phyloP scores from a whole-genome alignment of 1,140 invertebrate genomes.

The Bombus polaris region DNA sequence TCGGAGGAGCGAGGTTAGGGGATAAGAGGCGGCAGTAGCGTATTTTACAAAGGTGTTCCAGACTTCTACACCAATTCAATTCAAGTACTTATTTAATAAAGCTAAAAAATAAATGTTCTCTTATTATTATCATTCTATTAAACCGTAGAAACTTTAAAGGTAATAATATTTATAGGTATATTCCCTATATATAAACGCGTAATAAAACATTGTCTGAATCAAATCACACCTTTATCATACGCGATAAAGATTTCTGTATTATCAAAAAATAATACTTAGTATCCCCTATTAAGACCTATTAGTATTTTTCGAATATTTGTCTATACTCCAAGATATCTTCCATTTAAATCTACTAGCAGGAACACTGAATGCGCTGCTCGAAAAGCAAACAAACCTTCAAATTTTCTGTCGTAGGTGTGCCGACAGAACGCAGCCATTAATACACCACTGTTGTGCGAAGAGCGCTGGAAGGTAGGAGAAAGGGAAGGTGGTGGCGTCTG shows the following conservation, averaged over 20 bases:
- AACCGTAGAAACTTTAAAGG: neutral
- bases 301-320: neutral
- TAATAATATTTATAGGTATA: too few relatives aligned
- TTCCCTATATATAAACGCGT: too few relatives aligned
- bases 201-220: neutral
- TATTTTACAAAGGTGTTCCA: slow-evolving; percentile 7
- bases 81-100: neutral
- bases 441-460: slow-evolving; percentile 64
- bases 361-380: neutral
- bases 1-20: slow-evolving; percentile 5
- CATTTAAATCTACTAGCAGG: neutral
- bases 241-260: neutral
- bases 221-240: neutral
- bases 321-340: neutral
- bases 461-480: slow-evolving; percentile 40
- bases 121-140: neutral
- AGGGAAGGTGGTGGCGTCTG: slow-evolving; percentile 55
- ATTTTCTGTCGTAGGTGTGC: slow-evolving; percentile 44
- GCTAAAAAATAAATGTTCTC: neutral
- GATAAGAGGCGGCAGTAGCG: slow-evolving; percentile 35
- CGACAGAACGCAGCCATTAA: slow-evolving; percentile 49
- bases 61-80: neutral
- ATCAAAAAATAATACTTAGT: neutral
- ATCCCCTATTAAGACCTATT: too few relatives aligned
- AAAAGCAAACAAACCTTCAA: neutral